Conservation (phyloP, 2,797 vertebrate genomes). For the Anabacerthia variegaticeps region DNA sequence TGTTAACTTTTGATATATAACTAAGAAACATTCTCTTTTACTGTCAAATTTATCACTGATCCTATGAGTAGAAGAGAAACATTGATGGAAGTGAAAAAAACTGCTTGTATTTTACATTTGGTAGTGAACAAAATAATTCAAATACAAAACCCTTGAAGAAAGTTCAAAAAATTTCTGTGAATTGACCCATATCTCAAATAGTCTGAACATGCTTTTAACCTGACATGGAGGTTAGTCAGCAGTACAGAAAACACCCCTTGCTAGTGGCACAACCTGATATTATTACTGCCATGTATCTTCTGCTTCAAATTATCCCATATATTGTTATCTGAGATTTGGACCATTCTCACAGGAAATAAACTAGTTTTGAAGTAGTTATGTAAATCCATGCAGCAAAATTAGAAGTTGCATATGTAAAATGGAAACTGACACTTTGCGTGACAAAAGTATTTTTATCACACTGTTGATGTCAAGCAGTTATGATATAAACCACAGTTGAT, state of each 20-base stretch:
- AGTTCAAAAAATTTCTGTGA: neutral
- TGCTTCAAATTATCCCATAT: neutral
- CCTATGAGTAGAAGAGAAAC: neutral
- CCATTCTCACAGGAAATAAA: neutral
- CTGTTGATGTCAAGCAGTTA: conserved; percentile 11
- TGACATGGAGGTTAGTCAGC: neutral
- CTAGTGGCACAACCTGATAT: neutral
- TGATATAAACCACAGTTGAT: neutral
- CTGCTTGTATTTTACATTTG: neutral
- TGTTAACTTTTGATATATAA: neutral
- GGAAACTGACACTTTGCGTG: neutral
- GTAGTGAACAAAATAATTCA: neutral
- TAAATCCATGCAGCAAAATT: conserved; percentile 18
- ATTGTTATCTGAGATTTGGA: neutral
- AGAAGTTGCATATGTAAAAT: neutral
- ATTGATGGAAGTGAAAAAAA: neutral
- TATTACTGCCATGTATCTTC: neutral
- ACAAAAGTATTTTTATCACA: conserved; percentile 21
- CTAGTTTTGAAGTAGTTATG: conserved; percentile 7
- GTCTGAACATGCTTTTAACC: neutral
- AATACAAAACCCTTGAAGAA: neutral
- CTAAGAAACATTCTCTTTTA: neutral
- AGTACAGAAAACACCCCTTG: neutral
- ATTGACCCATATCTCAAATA: neutral
- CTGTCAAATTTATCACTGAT: neutral